Evolutionary conservation across 1,140 invertebrate species (phyloP).

Genomic region (Ooceraea biroi): DNA sequence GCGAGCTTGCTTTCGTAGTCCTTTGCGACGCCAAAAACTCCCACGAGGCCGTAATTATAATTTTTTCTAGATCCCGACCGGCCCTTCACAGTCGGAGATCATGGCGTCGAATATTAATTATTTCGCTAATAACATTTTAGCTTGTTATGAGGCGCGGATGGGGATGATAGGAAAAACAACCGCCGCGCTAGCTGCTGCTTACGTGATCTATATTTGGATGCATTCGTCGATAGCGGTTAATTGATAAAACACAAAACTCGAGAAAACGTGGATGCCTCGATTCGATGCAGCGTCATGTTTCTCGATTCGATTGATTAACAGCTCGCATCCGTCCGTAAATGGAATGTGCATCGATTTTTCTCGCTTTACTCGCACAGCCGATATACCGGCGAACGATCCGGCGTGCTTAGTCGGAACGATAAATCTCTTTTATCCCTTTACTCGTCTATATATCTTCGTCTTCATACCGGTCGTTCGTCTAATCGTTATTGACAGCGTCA

Average conservation of each 20-base stretch:
- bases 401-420: constrained; percentile 51
- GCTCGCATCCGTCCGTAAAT: constrained; percentile 9
- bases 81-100: constrained; percentile 16
- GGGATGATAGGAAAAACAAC: constrained; percentile 20
- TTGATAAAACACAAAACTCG: constrained; percentile 9
- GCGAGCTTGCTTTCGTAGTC: constrained; percentile 51
- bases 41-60: constrained; percentile 57
- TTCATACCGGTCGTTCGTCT: constrained; percentile 35
- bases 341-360: constrained; percentile 60
- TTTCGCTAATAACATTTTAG: constrained; percentile 53
- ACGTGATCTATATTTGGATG: constrained; percentile 15
- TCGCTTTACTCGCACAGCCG: constrained; percentile 6
- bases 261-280: not conserved
- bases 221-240: not conserved
- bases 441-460: constrained; percentile 60
- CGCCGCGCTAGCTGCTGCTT: not conserved
- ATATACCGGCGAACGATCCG: constrained; percentile 25
- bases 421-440: constrained; percentile 71
- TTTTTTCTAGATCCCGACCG: constrained; percentile 23
- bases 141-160: constrained; percentile 29
- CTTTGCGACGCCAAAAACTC: constrained; percentile 48
- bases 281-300: constrained; percentile 13
- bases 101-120: constrained; percentile 53
- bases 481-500: constrained; percentile 74
- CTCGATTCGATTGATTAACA: constrained; percentile 15